These are phyloP conservation scores for Hydrotaea diabolus DNA, from an alignment of 2,888 invertebrate genomes.

Conservation along the genomic window DNA sequence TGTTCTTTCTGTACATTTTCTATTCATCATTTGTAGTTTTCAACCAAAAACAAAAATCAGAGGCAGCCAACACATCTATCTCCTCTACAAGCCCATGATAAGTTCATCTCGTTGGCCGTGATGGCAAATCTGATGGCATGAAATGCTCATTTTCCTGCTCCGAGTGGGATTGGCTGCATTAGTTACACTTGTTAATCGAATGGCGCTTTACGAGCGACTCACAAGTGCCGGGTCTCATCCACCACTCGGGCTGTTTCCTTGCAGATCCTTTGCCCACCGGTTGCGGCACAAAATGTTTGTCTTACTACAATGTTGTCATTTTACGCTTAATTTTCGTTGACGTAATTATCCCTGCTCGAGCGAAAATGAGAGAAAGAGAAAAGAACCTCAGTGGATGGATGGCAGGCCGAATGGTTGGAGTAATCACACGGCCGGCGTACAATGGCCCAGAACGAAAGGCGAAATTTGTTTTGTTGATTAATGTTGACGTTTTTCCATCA, in stretches of 20 bases:
- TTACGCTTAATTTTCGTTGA: slow-evolving; percentile 61
- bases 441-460: slow-evolving; percentile 16
- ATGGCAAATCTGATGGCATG: slow-evolving; percentile 20
- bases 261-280: slow-evolving; percentile 1
- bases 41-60: neutral
- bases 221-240: neutral
- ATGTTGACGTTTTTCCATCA: slow-evolving; percentile 63
- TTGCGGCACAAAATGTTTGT: slow-evolving; percentile 10
- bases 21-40: slow-evolving; percentile 22
- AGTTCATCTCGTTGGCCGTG: slow-evolving; percentile 31
- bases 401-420: no score
- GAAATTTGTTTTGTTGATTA: slow-evolving; percentile 56
- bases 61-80: neutral
- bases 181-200: slow-evolving; percentile 65
- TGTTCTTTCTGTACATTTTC: slow-evolving; percentile 5
- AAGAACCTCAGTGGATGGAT: no score
- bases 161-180: slow-evolving; percentile 37
- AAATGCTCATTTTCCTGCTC: slow-evolving; percentile 28
- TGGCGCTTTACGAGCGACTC: slow-evolving; percentile 50
- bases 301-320: slow-evolving; percentile 60
- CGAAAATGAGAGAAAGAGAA: slow-evolving; percentile 16
- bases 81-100: slow-evolving; percentile 14
- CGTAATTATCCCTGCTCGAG: slow-evolving; percentile 50
- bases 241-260: neutral
- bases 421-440: neutral